Conservation (phyloP, 2,113 vertebrate species). For the Microcebus ravelobensis region DNA sequence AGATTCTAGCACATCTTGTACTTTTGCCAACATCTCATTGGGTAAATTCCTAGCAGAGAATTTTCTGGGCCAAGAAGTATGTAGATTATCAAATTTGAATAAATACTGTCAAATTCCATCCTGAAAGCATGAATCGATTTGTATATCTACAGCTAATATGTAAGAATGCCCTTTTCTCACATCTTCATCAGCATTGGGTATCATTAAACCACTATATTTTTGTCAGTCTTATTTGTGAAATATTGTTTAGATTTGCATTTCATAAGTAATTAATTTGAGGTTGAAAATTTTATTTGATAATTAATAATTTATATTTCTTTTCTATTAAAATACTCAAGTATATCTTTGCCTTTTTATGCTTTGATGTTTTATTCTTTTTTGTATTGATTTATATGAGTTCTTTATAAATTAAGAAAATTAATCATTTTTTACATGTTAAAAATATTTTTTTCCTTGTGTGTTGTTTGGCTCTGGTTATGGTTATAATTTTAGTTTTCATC, state of each 20-base stretch:
- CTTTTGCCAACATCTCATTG: not conserved
- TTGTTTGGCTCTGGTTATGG: not conserved
- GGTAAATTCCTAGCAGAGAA: not conserved
- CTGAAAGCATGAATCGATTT: not conserved
- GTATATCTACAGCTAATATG: not conserved
- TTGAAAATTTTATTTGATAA: not conserved
- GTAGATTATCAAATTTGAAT: not conserved
- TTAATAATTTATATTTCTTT: not conserved
- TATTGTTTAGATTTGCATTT: not conserved
- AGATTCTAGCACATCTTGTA: not conserved
- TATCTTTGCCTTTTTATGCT: not conserved
- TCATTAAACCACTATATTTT: not conserved
- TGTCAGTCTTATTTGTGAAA: not conserved
- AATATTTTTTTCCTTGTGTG: not conserved
- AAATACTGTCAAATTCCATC: not conserved
- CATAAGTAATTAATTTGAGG: not conserved
- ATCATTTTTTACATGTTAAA: not conserved
- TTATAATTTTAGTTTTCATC: not conserved
- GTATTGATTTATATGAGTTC: not conserved
- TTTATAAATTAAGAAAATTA: conserved; percentile 12
- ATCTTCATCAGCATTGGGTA: not conserved
- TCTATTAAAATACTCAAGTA: not conserved
- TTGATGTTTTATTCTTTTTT: not conserved
- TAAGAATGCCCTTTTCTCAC: not conserved
- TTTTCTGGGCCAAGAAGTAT: not conserved